A percentile compares a stretch with the other conserved stretches of the same genome.
Conservation (phyloP, 2,888 invertebrate genomes). For the Sericinus montela region DNA sequence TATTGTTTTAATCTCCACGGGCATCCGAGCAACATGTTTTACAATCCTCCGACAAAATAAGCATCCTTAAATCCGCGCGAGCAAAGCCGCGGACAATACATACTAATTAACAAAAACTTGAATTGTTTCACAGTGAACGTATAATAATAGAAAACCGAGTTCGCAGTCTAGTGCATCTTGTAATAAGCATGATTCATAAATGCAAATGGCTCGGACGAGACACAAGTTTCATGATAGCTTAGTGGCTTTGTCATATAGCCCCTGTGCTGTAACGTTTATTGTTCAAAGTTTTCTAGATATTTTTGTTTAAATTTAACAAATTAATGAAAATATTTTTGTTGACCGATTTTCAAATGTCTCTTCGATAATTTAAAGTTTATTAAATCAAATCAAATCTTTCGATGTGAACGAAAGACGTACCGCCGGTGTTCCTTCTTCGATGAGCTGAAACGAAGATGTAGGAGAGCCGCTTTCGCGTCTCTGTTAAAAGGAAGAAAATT, state of each 20-base stretch:
- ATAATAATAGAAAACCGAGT: constrained; percentile 18
- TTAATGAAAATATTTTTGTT: no score
- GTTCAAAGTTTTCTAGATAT: neutral
- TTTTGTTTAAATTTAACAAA: no score
- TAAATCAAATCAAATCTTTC: no score
- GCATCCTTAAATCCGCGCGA: constrained; percentile 17
- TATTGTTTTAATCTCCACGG: constrained; percentile 17
- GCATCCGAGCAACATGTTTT: constrained; percentile 12
- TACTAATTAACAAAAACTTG: constrained; percentile 21
- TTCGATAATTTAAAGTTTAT: no score
- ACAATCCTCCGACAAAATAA: constrained; percentile 18
- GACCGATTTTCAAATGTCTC: no score
- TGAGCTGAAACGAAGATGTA: no score
- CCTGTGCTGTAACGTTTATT: constrained; percentile 7
- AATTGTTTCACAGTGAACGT: constrained; percentile 20
- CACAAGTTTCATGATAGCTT: constrained; percentile 13
- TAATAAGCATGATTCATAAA: constrained; percentile 21
- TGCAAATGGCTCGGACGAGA: constrained; percentile 18
- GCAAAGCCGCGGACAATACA: constrained; percentile 19
- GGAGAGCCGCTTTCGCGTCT: no score
- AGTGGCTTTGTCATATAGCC: constrained; percentile 4
- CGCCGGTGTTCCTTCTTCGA: no score
- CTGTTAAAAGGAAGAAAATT: no score
- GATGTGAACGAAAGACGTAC: no score
- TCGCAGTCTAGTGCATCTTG: constrained; percentile 20